phyloP scores from a whole-genome alignment of 2,113 vertebrate species.

The Corythaixoides concolor region DNA sequence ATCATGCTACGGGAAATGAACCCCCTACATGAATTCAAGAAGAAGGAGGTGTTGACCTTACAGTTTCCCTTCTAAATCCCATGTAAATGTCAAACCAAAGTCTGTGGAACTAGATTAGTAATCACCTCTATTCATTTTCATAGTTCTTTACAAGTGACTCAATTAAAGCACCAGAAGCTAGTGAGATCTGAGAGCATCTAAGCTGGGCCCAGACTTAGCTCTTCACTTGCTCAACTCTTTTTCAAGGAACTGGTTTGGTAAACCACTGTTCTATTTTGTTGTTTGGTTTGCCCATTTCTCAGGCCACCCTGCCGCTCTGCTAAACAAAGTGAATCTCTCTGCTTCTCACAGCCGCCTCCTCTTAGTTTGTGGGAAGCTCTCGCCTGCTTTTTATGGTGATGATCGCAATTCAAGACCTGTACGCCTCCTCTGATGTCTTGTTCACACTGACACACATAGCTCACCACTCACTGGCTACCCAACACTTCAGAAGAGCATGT shows the following conservation, averaged over 20 bases:
- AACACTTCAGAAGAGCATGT: background rate
- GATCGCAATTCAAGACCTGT: background rate
- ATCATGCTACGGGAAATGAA: background rate
- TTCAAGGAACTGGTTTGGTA: background rate
- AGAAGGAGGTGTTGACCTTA: background rate
- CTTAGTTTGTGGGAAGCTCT: background rate
- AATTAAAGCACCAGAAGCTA: background rate
- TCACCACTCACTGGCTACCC: background rate
- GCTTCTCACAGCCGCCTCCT: background rate
- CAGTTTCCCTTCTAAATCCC: background rate
- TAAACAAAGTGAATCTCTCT: background rate
- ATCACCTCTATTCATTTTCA: background rate
- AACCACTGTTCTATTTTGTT: background rate
- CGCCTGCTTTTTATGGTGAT: accelerated
- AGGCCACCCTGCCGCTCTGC: background rate
- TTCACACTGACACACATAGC: background rate
- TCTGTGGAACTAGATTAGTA: background rate
- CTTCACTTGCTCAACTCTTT: background rate
- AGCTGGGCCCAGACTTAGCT: background rate
- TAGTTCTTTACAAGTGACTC: background rate
- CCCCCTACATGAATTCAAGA: background rate
- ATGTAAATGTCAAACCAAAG: background rate
- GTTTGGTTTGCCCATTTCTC: background rate
- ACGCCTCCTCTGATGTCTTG: background rate
- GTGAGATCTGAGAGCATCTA: background rate